phyloP scores from a whole-genome alignment of 2,888 invertebrate genomes.

The Pseudococcus viburni region DNA sequence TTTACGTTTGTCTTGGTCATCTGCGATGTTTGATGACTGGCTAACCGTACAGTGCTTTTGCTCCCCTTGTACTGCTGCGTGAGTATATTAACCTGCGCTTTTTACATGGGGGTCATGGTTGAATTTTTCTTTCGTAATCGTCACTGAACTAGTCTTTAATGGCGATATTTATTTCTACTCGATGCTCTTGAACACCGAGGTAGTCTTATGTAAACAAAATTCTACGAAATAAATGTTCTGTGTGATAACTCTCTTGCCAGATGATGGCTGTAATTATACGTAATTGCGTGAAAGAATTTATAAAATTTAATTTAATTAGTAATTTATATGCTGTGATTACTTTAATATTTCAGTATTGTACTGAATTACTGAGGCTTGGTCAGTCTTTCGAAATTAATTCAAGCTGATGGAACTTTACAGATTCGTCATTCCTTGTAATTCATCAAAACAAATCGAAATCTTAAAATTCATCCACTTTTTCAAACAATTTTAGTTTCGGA shows the following conservation, averaged over 20 bases:
- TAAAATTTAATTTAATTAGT: not conserved
- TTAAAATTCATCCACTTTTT: no score
- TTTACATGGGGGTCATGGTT: conserved; percentile 43
- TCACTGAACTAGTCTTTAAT: conserved; percentile 37
- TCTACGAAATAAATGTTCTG: not conserved
- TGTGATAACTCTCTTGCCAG: not conserved
- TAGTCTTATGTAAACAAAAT: conserved; percentile 5
- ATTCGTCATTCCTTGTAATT: no score
- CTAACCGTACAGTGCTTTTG: not conserved
- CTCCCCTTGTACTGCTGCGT: no score
- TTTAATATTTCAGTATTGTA: not conserved
- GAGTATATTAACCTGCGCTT: conserved; percentile 33
- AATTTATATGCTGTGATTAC: not conserved
- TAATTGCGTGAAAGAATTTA: not conserved
- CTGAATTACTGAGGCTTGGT: no score
- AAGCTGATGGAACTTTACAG: no score
- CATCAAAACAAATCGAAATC: no score
- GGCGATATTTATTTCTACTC: not conserved
- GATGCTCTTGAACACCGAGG: not conserved
- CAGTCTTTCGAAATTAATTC: no score
- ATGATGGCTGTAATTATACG: conserved; percentile 7
- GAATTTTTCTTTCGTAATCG: conserved; percentile 37
- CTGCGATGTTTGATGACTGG: not conserved
- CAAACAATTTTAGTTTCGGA: no score
- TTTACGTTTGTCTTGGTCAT: conserved; percentile 47